These are phyloP conservation scores for Hecatera dysodea DNA, from an alignment of 2,888 invertebrate genomes.

Conservation along the genomic window DNA sequence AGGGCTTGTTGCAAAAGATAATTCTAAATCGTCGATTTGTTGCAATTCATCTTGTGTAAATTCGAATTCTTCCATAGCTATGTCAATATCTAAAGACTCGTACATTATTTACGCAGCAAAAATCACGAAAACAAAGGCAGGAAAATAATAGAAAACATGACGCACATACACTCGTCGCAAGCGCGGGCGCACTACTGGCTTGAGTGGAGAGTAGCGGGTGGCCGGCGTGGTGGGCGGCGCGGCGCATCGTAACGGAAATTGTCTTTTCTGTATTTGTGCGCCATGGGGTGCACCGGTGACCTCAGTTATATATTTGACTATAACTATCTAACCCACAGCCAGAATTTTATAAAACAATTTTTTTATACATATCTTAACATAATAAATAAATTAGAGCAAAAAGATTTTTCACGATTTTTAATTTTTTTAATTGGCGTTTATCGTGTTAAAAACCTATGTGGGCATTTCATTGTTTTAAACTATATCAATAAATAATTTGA, in stretches of 20 bases:
- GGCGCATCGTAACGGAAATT: slow-evolving; percentile 68
- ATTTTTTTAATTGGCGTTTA: slow-evolving; percentile 4
- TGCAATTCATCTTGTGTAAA: slow-evolving; percentile 66
- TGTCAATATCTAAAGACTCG: slow-evolving; percentile 23
- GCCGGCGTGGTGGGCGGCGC: slow-evolving; percentile 61
- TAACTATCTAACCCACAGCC: slow-evolving; percentile 66
- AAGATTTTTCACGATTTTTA: slow-evolving; percentile 5
- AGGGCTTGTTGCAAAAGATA: slow-evolving; percentile 1
- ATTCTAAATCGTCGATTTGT: slow-evolving; percentile 60
- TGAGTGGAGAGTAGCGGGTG: slow-evolving; percentile 9
- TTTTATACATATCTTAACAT: slow-evolving; percentile 5
- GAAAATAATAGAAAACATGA: neutral
- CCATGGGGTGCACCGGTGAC: slow-evolving; percentile 68
- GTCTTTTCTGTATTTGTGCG: slow-evolving; percentile 68
- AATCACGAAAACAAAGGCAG: neutral
- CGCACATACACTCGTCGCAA: neutral
- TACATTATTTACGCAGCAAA: neutral
- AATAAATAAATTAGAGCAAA: slow-evolving; percentile 3
- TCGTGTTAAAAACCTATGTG: neutral
- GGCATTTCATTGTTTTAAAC: too few relatives aligned
- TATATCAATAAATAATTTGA: too few relatives aligned
- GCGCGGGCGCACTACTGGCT: slow-evolving; percentile 30
- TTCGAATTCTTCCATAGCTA: slow-evolving; percentile 59
- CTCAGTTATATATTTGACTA: slow-evolving; percentile 67
- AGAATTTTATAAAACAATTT: slow-evolving; percentile 64